Conservation (phyloP, 1,140 invertebrate genomes). For the Bicyclus anynana region DNA sequence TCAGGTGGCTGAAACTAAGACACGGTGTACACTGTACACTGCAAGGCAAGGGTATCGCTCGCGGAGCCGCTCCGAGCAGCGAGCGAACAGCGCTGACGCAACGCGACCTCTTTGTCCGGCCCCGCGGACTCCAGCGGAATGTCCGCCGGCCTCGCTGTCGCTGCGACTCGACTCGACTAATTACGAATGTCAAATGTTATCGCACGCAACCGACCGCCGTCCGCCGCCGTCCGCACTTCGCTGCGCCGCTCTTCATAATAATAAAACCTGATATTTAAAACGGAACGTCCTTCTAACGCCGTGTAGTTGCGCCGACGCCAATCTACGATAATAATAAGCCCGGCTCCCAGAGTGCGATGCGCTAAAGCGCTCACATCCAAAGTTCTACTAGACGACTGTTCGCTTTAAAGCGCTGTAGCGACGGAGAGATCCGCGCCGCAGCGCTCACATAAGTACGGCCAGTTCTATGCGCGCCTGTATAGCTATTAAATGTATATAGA, state of each 20-base stretch:
- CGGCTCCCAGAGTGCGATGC: conserved; percentile 46
- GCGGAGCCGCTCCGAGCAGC: conserved; percentile 12
- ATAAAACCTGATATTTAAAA: conserved; percentile 78
- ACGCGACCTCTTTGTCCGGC: conserved; percentile 72
- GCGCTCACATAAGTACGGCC: conserved; percentile 77
- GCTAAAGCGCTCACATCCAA: conserved; percentile 50
- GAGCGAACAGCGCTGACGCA: conserved; percentile 56
- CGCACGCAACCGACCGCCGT: conserved; percentile 69
- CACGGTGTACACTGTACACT: conserved; percentile 49
- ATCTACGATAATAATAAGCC: conserved; percentile 78
- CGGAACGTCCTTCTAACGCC: conserved; percentile 77
- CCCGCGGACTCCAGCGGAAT: conserved; percentile 58
- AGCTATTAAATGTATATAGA: conserved; percentile 78
- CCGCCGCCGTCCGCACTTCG: conserved; percentile 64
- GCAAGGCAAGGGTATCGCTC: neutral
- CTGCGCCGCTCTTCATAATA: conserved; percentile 76
- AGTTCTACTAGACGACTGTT: conserved; percentile 34
- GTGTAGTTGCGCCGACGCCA: conserved; percentile 77
- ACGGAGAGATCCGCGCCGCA: conserved; percentile 41
- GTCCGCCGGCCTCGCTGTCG: conserved; percentile 52
- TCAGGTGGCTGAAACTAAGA: conserved; percentile 37
- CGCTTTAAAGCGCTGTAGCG: conserved; percentile 54
- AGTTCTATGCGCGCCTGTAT: conserved; percentile 77
- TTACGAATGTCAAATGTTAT: conserved; percentile 77
- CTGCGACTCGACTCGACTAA: conserved; percentile 59